These are phyloP conservation scores for Pteronura brasiliensis DNA, from an alignment of 2,113 vertebrate species.

Conservation along the genomic window DNA sequence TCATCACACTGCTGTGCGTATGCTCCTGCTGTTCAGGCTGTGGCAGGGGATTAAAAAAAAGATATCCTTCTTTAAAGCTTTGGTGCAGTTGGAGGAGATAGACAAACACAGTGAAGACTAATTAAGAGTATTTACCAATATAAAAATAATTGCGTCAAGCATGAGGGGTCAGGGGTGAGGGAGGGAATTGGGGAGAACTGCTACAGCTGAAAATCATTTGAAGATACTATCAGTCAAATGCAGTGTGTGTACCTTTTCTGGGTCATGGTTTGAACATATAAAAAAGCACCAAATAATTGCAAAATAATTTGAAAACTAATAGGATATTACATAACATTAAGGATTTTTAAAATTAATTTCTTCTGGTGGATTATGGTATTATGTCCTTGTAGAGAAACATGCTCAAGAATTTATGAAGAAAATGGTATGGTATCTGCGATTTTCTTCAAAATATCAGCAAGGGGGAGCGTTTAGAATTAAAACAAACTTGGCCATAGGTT, in stretches of 20 bases:
- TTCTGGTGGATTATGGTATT: background rate
- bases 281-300: background rate
- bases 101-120: background rate
- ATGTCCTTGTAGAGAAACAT: background rate
- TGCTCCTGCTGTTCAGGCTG: background rate
- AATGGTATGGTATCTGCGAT: background rate
- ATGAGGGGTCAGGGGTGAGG: background rate
- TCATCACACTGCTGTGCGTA: background rate
- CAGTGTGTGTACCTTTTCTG: background rate
- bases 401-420: background rate
- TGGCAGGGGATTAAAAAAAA: background rate
- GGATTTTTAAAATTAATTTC: background rate
- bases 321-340: background rate
- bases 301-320: background rate
- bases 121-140: background rate
- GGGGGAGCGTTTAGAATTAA: background rate
- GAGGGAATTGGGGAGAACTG: background rate
- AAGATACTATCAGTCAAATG: background rate
- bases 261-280: background rate
- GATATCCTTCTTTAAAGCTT: background rate
- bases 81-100: background rate
- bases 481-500: background rate
- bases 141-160: background rate
- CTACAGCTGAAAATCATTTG: background rate
- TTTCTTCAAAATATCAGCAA: constrained; percentile 22